Percentiles rank a stretch among this genome's conserved stretches.
Conservation (phyloP, 2,888 invertebrate genomes). For the Anorthoa munda region DNA sequence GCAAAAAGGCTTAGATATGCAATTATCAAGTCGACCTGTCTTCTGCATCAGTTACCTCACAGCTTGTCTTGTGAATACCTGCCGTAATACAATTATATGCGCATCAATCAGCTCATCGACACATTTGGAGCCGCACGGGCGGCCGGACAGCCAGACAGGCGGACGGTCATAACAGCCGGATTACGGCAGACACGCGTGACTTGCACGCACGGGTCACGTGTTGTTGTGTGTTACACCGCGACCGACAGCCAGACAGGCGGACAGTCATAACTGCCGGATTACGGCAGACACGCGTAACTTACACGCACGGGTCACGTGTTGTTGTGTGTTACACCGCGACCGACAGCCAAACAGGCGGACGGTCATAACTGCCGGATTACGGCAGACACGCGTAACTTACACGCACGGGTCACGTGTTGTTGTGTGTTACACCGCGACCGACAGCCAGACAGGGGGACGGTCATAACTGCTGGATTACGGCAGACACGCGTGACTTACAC, state of each 20-base stretch:
- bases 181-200: too few species aligned
- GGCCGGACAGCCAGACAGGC: not conserved
- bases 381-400: constrained; percentile 1
- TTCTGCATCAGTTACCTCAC: not conserved
- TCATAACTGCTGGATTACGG: constrained; percentile 1
- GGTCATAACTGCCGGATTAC: constrained; percentile 7
- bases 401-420: constrained; percentile 11
- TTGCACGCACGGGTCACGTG: too few species aligned
- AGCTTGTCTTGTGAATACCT: not conserved
- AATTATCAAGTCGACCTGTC: not conserved
- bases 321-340: too few species aligned
- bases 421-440: not conserved
- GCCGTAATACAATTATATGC: not conserved
- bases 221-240: too few species aligned
- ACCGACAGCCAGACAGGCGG: too few species aligned
- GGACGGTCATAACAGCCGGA: too few species aligned
- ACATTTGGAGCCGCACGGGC: not conserved
- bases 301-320: too few species aligned
- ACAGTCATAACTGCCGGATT: too few species aligned
- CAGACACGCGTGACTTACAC: constrained; percentile 9
- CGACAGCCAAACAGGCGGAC: too few species aligned
- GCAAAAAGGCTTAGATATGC: too few species aligned
- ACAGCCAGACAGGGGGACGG: not conserved
- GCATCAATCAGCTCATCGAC: constrained; percentile 4
- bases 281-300: too few species aligned